Percentiles rank a stretch among this genome's conserved stretches.
Evolutionary conservation across 1,140 invertebrate species (phyloP).

Genomic region (Calliopsis andreniformis): DNA sequence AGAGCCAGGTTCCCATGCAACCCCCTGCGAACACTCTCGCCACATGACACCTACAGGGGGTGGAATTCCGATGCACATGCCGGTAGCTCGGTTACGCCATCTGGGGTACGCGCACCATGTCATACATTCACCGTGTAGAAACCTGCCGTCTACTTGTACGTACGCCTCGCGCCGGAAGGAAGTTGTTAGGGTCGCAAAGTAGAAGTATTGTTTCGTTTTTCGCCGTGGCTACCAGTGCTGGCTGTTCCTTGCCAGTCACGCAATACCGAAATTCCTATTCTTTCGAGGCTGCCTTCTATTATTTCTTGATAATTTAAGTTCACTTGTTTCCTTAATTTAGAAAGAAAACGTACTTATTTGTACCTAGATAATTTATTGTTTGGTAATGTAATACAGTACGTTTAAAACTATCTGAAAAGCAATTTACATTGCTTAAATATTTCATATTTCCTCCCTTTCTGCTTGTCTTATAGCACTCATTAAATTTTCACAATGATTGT

Average conservation of each 20-base stretch:
- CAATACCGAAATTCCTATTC: not conserved
- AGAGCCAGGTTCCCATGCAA: slow-evolving; percentile 74
- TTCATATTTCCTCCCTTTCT: too few relatives aligned
- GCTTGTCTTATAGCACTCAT: too few relatives aligned
- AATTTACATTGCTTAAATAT: too few relatives aligned
- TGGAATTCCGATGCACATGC: slow-evolving; percentile 75
- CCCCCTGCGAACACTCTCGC: slow-evolving; percentile 75
- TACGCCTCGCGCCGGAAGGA: slow-evolving; percentile 27
- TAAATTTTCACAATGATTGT: too few relatives aligned
- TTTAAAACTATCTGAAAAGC: too few relatives aligned
- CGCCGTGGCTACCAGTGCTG: not conserved
- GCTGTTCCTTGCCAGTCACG: not conserved
- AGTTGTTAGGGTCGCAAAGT: slow-evolving; percentile 22
- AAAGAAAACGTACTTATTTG: too few relatives aligned
- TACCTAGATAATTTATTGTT: too few relatives aligned
- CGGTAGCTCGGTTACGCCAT: slow-evolving; percentile 54
- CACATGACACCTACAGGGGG: slow-evolving; percentile 72
- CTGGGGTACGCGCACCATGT: slow-evolving; percentile 58
- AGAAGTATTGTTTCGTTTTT: slow-evolving; percentile 27
- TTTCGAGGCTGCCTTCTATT: too few relatives aligned
- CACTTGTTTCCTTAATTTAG: too few relatives aligned
- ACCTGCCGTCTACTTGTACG: slow-evolving; percentile 31
- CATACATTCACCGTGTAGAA: slow-evolving; percentile 28
- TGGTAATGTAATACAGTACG: too few relatives aligned
- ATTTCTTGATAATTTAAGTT: too few relatives aligned